Base-by-base conservation (phyloP, 92 coral and sea anemone species). In the Porites lobata region DNA sequence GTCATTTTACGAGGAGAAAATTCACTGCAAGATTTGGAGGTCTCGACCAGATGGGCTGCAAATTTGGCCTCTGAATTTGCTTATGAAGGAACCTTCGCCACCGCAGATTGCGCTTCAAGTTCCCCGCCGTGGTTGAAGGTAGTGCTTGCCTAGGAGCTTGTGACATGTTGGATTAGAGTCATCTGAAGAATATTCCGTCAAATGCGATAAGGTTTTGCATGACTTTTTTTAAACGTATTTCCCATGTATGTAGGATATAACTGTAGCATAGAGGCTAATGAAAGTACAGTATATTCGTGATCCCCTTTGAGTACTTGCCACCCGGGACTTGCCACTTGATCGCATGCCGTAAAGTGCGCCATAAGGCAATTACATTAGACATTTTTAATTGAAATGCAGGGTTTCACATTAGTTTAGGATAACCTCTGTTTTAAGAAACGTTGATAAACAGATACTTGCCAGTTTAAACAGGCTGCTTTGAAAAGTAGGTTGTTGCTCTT, bases 171-270 rank as follows among this genome's bases (percentile, higher is more conserved):
- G 15, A 18, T 32, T 75, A 3, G 47, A 1, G 29, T 9, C 58
- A 12, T 7, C n/a, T 38, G 29, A 17, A 54, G 14, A 20, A 56
- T 59, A 22, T 72, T 58, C 57, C 87, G 75, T 72, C 80, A 61
- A 61, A 61, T 73, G 50, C 19, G 72, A 72, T 73, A 84, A 84
- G 87, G 87, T 84, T 73, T 84, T 58, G 72, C 78, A 50, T 62
- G 20, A 74, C 73, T 84, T 73, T 62, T 38, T 73, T 50, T 74
- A 57, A 65, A 73, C 76, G 66, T 74, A 84, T 38, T 47, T 84
- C 20, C 62, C 22, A 24, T 50, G 64, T 50, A 21, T 22, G 73
- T 8, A 51, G 63, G 50, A 43, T 84, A 64, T 51, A 62, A 62
- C 38, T 73, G 58, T 9, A 63, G 26, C 15, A 50, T 83, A 17